Conservation (phyloP, 2,888 invertebrate species). For the Pristionchus japonicus region DNA sequence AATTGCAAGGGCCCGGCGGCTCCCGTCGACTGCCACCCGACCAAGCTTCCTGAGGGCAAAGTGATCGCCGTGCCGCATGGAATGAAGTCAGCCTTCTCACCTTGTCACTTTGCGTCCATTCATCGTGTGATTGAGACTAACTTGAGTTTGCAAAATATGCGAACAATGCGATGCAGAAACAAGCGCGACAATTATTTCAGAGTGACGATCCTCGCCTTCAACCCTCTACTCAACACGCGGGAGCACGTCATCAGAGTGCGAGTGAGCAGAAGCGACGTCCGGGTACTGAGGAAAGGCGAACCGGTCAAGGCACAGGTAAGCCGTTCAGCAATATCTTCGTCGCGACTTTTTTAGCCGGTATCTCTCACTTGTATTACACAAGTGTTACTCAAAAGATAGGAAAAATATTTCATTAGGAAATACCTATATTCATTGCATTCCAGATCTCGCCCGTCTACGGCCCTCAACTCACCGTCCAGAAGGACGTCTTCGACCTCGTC, state of each 20-base stretch:
- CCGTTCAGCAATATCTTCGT: too few species aligned
- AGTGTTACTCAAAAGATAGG: too few species aligned
- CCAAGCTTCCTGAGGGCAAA: slow-evolving; percentile 6
- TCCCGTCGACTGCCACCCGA: background rate
- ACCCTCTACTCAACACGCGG: background rate
- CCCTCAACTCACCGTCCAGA: background rate
- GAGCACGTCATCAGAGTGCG: slow-evolving; percentile 29
- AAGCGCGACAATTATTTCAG: background rate
- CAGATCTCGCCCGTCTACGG: slow-evolving; percentile 8
- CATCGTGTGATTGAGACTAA: too few species aligned
- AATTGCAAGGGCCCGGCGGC: background rate
- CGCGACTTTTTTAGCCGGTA: too few species aligned
- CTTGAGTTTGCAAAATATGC: background rate
- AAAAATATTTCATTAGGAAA: background rate
- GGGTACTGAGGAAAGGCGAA: background rate
- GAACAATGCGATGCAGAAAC: background rate
- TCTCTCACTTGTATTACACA: too few species aligned
- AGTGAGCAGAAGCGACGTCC: slow-evolving; percentile 1
- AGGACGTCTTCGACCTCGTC: slow-evolving; percentile 26
- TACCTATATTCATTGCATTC: background rate
- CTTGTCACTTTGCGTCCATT: background rate
- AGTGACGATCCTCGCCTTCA: slow-evolving; percentile 44
- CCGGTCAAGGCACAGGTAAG: slow-evolving; percentile 25
- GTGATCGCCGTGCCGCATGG: slow-evolving; percentile 31
- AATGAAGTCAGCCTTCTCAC: slow-evolving; percentile 5